Base-by-base conservation (phyloP, 2,797 vertebrate species). In the Enteromius mattozi region DNA sequence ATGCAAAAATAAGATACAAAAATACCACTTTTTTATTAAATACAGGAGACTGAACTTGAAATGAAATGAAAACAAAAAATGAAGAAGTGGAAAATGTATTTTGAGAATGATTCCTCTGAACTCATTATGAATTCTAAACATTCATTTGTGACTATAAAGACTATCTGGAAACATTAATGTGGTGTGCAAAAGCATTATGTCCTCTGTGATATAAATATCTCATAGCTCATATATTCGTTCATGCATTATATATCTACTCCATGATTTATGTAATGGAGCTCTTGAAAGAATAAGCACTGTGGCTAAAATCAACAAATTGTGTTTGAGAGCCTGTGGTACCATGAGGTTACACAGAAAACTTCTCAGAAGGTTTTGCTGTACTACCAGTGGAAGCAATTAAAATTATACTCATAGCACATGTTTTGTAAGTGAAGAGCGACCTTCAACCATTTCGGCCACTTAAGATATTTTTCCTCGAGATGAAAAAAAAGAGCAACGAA, bases 91-190 rank as follows among this genome's bases (percentile, higher is more conserved):
- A 74, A 75, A 51, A 16, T 63, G 8, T 27, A 66, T 37, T 8
- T 51, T 75, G 14, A 35, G 56, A 63, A 82, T 63, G 14, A 61
- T 77, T 61, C 65, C 68, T 37, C 40, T 81, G 61, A 86, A 84
- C 66, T 78, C 59, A 82, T 84, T 78, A 86, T 59, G 35, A 47
- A 63, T 76, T 78, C 65, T 81, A 54, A 69, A 78, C 47, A 66
- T 84, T 78, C 82, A 88, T 88, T 86, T 78, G 65, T 24, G 78
- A 65, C 65, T 76, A 71, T 61, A 74, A 75, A 82, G 61, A n/a
- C 42, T 75, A 21, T 51, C 21, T 37, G 45, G 45, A 56, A 54
- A 54, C 33, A 83, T 82, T 83, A 54, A 68, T 83, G 65, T 81
- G 80, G 51, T 71, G 74, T 69, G 51, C 17, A 33, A 33, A 82